A percentile compares a stretch with the other conserved stretches of the same genome.
These are phyloP conservation scores for Ciconia nigra DNA, from an alignment of 2,797 vertebrate species.

Conservation along the genomic window DNA sequence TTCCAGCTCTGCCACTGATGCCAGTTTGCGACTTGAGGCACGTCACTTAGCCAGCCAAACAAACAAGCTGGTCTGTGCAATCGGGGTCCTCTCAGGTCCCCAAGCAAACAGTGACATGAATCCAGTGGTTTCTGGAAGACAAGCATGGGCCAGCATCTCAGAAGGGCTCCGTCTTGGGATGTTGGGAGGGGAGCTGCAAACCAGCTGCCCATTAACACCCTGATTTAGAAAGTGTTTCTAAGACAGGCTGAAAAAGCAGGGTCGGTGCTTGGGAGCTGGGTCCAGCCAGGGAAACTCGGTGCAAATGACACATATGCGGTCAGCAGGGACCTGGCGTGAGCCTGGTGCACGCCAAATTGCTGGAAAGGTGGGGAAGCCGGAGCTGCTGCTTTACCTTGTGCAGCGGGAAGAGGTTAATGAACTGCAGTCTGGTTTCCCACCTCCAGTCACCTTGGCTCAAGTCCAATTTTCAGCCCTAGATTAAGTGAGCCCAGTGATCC, in stretches of 20 bases:
- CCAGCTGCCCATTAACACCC: not conserved
- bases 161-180: not conserved
- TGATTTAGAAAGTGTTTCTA: not conserved
- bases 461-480: constrained; percentile 56
- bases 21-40: not conserved
- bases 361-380: not conserved
- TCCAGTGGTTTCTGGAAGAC: not conserved
- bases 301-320: not conserved
- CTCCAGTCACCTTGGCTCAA: not conserved
- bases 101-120: not conserved
- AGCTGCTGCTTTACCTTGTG: not conserved
- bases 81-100: not conserved
- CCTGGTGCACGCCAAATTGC: not conserved
- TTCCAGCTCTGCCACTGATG: not conserved
- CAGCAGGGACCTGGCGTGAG: not conserved
- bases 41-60: not conserved
- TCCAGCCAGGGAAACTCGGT: not conserved
- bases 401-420: not conserved
- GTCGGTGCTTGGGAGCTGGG: not conserved
- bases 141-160: fast-evolving
- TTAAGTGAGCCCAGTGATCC: not conserved
- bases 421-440: constrained; percentile 27
- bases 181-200: not conserved
- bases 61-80: not conserved
- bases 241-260: not conserved